Evolutionary conservation across 2,113 vertebrate species (phyloP), one percentile per base, ranked within the genome.

Genomic region (Trachemys scripta): DNA sequence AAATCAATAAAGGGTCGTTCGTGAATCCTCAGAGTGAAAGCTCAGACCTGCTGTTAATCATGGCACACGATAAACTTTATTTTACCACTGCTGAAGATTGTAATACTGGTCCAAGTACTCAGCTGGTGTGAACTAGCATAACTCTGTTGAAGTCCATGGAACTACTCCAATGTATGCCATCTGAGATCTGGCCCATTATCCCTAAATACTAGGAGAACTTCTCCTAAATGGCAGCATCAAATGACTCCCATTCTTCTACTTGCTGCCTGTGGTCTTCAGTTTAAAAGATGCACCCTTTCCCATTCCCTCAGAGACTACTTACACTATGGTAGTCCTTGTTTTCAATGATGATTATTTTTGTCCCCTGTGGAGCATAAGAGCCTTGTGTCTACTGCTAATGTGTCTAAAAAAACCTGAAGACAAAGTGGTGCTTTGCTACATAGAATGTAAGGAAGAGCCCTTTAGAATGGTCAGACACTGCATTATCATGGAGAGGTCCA

Each of bases 401-500:
- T 51, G 57, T 24, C 38, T 20, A 45, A 31, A 24, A 53, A n/a
- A 56, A 17, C 45, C 72, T 24, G 38, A 87, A 82, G 38, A 7
- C 38, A 72, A 49, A 87, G 5, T 25, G 1, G 13, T 47, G 5
- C 3, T 91, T 65, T 87, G 54, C 42, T 6, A 2, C 49, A 85
- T 35, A 90, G 2, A 38, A 19, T 85, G 4, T 57, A 84, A 85
- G 78, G 56, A 95, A 25, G n/a, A 45, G 2, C n/a, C 8, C 62
- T 69, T 80, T 82, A 5, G 20, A 78, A 35, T 79, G 20, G 10
- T 35, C 22, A 17, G 35, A 29, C 16, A 20, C 7, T 50, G 38
- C 0, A 0, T 6, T 50, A 53, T 0, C 45, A 2, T 6, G 69
- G 35, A 38, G 25, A 79, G 8, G 5, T 94, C 80, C 72, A 50